These are phyloP conservation scores for Chaetophractus vellerosus DNA, from an alignment of 2,797 vertebrate genomes.

Conservation along the genomic window DNA sequence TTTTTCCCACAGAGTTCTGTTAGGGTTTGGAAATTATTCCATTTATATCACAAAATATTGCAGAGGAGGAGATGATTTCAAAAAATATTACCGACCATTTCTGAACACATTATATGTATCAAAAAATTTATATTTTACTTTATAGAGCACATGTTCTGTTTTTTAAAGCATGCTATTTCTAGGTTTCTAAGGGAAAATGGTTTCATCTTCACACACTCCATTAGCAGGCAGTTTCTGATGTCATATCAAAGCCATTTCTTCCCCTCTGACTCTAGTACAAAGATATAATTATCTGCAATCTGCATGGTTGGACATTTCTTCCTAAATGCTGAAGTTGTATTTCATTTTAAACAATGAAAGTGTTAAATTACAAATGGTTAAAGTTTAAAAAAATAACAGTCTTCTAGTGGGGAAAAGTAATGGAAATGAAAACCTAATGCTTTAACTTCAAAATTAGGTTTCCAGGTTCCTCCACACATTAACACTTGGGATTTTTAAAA, in stretches of 20 bases:
- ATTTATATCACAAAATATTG: constrained; percentile 47
- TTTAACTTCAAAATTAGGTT: constrained; percentile 74
- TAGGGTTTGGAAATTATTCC: constrained; percentile 14
- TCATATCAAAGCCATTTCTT: constrained; percentile 53
- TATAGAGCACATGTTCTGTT: not conserved
- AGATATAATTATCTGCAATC: constrained; percentile 54
- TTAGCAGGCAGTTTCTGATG: constrained; percentile 56
- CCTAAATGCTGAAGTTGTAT: not conserved
- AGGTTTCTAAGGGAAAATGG: constrained; percentile 51
- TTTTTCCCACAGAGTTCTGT: not conserved
- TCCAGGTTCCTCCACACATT: constrained; percentile 69
- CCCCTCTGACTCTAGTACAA: constrained; percentile 46
- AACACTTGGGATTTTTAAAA: not conserved
- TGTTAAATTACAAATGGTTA: constrained; percentile 60
- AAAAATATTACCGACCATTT: constrained; percentile 31
- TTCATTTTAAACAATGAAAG: constrained; percentile 72
- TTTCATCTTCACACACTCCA: not conserved
- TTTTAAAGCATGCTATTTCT: not conserved
- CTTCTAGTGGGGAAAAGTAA: constrained; percentile 57
- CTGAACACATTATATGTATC: constrained; percentile 28
- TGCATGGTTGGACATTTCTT: constrained; percentile 28
- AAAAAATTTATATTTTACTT: constrained; percentile 32
- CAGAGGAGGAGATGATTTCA: constrained; percentile 2
- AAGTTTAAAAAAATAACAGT: constrained; percentile 52
- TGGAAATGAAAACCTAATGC: constrained; percentile 77